These are phyloP conservation scores for Muscina levida DNA, from an alignment of 2,888 invertebrate species.

Conservation along the genomic window DNA sequence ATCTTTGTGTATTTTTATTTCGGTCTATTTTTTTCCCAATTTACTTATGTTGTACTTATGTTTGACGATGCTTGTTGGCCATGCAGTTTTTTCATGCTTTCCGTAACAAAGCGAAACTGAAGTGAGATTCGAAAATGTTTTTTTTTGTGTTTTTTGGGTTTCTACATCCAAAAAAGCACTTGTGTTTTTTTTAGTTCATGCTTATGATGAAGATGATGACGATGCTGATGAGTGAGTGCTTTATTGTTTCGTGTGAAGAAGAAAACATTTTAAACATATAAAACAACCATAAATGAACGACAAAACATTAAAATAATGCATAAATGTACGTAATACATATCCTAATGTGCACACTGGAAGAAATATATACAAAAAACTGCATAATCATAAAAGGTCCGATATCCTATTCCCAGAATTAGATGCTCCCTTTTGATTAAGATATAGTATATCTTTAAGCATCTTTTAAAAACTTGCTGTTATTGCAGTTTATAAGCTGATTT, in stretches of 20 bases:
- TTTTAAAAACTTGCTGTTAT: no score
- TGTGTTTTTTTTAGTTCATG: slow-evolving; percentile 23
- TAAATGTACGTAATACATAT: slow-evolving; percentile 29
- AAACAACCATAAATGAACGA: slow-evolving; percentile 49
- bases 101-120: not conserved
- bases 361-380: not conserved
- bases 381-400: not conserved
- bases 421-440: no score
- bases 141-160: slow-evolving; percentile 8
- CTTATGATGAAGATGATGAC: slow-evolving; percentile 5
- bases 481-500: no score
- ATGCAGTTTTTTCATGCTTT: no score
- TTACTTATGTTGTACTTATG: slow-evolving; percentile 26
- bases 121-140: slow-evolving; percentile 11
- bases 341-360: slow-evolving; percentile 32
- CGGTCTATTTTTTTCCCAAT: not conserved
- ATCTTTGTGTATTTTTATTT: no score
- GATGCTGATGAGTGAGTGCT: slow-evolving; percentile 36
- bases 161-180: slow-evolving; percentile 36
- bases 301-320: slow-evolving; percentile 54
- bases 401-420: no score
- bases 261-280: slow-evolving; percentile 37
- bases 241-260: slow-evolving; percentile 34
- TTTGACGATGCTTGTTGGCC: slow-evolving; percentile 21
- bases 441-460: no score